Conservation (phyloP, 1,140 invertebrate species). For the Periplaneta americana region DNA sequence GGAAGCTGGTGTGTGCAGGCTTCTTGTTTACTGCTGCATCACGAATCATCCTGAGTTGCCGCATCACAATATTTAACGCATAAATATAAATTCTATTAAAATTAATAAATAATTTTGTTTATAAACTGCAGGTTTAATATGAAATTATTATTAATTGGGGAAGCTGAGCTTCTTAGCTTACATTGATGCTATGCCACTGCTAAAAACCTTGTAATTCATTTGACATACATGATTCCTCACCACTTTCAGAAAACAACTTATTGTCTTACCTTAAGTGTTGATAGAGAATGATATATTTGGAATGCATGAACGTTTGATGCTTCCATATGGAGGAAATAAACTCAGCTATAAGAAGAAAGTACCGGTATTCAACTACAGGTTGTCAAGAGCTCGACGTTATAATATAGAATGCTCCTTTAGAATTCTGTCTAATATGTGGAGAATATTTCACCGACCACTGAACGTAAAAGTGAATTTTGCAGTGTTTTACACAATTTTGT, state of each 20-base stretch:
- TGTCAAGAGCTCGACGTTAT: slow-evolving; percentile 32
- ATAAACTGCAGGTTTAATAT: too few relatives aligned
- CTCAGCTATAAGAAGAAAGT: slow-evolving; percentile 28
- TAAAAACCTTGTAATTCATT: not conserved
- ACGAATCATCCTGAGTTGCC: too few relatives aligned
- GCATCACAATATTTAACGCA: too few relatives aligned
- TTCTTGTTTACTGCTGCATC: too few relatives aligned
- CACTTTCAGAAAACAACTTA: not conserved
- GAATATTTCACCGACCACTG: slow-evolving; percentile 32
- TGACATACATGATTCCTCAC: not conserved
- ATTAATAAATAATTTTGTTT: too few relatives aligned
- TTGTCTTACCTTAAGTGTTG: slow-evolving; percentile 1
- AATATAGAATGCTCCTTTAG: slow-evolving; percentile 42
- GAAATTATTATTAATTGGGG: too few relatives aligned
- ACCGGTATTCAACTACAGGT: slow-evolving; percentile 42
- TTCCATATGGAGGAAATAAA: not conserved
- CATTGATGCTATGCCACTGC: too few relatives aligned
- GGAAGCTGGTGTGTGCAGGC: too few relatives aligned
- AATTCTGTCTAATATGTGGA: slow-evolving; percentile 36
- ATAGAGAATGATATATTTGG: slow-evolving; percentile 29
- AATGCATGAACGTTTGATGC: slow-evolving; percentile 14
- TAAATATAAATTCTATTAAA: too few relatives aligned
- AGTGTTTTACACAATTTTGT: slow-evolving; percentile 29
- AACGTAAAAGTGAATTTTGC: slow-evolving; percentile 22
- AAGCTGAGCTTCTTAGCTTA: too few relatives aligned